These are phyloP conservation scores for Peucedramus taeniatus DNA, from an alignment of 2,113 vertebrate species.

Conservation along the genomic window DNA sequence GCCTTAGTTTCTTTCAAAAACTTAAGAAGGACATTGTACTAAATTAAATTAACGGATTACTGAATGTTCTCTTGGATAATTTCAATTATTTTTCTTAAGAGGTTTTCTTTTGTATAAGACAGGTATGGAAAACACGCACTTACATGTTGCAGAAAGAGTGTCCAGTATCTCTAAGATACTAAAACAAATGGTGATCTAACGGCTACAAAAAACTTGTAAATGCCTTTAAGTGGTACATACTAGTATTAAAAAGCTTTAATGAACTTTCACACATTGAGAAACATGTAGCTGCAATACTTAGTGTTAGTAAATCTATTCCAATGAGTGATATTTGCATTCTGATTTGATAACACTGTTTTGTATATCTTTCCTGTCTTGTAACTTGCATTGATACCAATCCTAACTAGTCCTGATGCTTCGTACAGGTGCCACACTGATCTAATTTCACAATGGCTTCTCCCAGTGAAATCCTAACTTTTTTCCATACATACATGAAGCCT, in stretches of 20 bases:
- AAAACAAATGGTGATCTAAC: neutral
- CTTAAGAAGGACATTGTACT: neutral
- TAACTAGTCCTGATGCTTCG: neutral
- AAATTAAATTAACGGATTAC: neutral
- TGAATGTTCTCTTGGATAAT: neutral
- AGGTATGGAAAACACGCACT: neutral
- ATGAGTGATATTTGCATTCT: neutral
- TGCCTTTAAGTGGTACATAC: neutral
- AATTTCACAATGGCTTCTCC: neutral
- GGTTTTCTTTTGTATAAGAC: neutral
- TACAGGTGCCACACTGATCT: neutral
- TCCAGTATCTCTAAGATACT: neutral
- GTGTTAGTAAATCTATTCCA: neutral
- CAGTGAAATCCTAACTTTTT: neutral
- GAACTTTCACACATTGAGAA: neutral
- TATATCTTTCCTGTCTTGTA: neutral
- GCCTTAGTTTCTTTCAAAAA: neutral
- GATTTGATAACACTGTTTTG: neutral
- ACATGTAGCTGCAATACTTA: neutral
- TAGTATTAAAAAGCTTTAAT: neutral
- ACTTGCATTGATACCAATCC: neutral
- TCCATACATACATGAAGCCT: neutral
- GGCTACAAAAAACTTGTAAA: neutral
- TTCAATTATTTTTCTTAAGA: neutral
- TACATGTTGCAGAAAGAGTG: neutral